phyloP scores from a whole-genome alignment of 53 echinoderm and acorn worm genomes.

The Patiria pectinifera region DNA sequence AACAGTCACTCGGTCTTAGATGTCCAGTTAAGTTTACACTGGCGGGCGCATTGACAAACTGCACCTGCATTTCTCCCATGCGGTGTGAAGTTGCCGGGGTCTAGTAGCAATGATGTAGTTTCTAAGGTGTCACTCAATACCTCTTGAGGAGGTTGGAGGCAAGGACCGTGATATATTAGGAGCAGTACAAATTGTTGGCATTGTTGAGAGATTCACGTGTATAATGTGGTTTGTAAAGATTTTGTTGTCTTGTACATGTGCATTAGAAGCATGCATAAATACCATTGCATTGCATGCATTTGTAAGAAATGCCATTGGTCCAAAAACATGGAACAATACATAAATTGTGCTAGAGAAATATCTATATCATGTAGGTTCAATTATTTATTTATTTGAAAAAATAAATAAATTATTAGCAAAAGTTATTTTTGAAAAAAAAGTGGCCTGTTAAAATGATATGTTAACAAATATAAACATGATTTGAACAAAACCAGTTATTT shows the following conservation, averaged over 20 bases:
- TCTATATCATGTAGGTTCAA: no score
- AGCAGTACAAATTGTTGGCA: conserved; percentile 32
- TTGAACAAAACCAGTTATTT: background rate
- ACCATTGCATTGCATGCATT: no score
- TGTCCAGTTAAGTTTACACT: conserved; percentile 23
- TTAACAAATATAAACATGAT: background rate
- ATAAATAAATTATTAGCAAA: no score
- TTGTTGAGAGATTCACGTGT: conserved; percentile 1
- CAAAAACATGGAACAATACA: no score
- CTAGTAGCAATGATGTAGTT: background rate
- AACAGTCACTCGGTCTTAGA: background rate
- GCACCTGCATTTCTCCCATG: conserved; percentile 38
- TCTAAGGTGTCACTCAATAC: conserved; percentile 34
- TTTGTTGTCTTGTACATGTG: background rate
- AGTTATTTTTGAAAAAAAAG: no score
- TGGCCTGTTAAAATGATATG: no score
- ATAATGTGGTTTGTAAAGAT: conserved; percentile 1
- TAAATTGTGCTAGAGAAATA: no score
- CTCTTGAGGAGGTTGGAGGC: conserved; percentile 27
- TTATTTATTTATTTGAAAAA: no score
- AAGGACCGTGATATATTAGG: conserved; percentile 28
- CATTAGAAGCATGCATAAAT: background rate
- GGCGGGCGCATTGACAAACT: conserved; percentile 16
- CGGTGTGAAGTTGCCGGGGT: conserved; percentile 3
- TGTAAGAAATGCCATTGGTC: no score